Conservation (phyloP, 2,888 invertebrate genomes). For the Andrena fulva region DNA sequence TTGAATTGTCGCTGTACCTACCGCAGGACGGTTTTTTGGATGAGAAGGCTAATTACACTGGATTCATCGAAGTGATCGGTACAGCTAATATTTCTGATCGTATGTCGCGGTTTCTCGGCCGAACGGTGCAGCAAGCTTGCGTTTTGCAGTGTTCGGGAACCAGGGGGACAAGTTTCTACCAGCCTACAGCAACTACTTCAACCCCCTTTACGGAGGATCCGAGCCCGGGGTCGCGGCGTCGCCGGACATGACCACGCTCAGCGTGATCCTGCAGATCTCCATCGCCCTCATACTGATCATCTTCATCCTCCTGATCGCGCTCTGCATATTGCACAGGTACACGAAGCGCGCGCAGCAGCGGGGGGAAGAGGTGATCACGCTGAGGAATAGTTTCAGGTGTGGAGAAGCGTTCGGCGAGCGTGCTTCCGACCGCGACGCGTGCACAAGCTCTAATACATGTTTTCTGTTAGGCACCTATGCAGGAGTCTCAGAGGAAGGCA, state of each 20-base stretch:
- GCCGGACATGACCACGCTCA: constrained; percentile 85
- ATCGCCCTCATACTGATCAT: constrained; percentile 88
- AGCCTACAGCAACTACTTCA: constrained; percentile 92
- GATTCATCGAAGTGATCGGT: constrained; percentile 94
- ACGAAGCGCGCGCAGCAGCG: constrained; percentile 88
- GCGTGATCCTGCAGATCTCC: constrained; percentile 89
- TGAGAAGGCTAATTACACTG: constrained; percentile 92
- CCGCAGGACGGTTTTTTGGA: constrained; percentile 91
- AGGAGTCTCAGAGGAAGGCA: constrained; percentile 89
- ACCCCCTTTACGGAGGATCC: constrained; percentile 90
- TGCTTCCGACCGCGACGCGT: no score
- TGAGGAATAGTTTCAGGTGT: constrained; percentile 89
- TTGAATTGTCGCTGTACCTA: constrained; percentile 78
- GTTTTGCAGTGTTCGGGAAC: constrained; percentile 85
- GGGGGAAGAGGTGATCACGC: constrained; percentile 89
- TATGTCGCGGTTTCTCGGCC: background rate
- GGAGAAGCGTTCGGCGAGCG: constrained; percentile 10
- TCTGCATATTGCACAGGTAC: constrained; percentile 89
- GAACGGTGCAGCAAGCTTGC: constrained; percentile 14
- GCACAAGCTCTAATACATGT: constrained; percentile 44
- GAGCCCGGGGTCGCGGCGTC: constrained; percentile 83
- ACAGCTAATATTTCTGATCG: constrained; percentile 77
- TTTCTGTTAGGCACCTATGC: constrained; percentile 86
- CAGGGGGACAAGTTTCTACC: constrained; percentile 85
- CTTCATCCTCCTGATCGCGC: constrained; percentile 87